Base-by-base conservation (phyloP, 2,113 vertebrate species). In the Centrocercus urophasianus region DNA sequence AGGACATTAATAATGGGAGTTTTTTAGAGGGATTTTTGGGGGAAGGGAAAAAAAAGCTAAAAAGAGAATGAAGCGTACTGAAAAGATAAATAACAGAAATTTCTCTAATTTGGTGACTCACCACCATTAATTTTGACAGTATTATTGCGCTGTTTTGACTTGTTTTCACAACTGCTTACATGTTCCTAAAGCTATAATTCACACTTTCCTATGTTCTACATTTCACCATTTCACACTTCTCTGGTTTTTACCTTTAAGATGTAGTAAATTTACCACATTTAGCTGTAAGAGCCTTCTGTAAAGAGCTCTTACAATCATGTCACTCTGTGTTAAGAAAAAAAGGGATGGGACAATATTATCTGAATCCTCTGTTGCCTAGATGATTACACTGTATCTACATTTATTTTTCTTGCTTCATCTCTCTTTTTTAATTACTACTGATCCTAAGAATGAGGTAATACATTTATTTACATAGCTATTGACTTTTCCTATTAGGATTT, bases 381-480 rank as follows among this genome's bases (percentile, higher is more conserved):
- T 70, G 92, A 78, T 87, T 94, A 59, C 45, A 65, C 76, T 86
- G 9, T 75, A 60, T 85, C 61, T 83, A 34, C 4, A 66, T 84
- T 94, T 70, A 16, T 93, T 95, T 77, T 42, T 88, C n/a, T 61
- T 61, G 8, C 28, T 96, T 75, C 40, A 56, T 38, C 32, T 88
- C 14, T 93, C 64, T 87, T 80, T 95, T 96, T 90, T 5, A 92
- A 43, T 82, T 95, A 28, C 10, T 36, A 30, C 48, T 82, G 67
- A 67, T 79, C 81, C 86, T 90, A 80, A 86, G 78, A 90, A 90
- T 80, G 47, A 88, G n/a, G 67, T 61, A 24, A 24, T 82, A 42
- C 3, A 15, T 82, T 82, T 85, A 43, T 38, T 84, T 92, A 38
- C 18, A 20, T 86, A 82, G 52, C 19, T 85, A 15, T 66, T 50